Percentiles rank a stretch among this genome's conserved stretches.
These are phyloP conservation scores for Lasioglossum lativentre DNA, from an alignment of 2,888 invertebrate species.

Conservation along the genomic window DNA sequence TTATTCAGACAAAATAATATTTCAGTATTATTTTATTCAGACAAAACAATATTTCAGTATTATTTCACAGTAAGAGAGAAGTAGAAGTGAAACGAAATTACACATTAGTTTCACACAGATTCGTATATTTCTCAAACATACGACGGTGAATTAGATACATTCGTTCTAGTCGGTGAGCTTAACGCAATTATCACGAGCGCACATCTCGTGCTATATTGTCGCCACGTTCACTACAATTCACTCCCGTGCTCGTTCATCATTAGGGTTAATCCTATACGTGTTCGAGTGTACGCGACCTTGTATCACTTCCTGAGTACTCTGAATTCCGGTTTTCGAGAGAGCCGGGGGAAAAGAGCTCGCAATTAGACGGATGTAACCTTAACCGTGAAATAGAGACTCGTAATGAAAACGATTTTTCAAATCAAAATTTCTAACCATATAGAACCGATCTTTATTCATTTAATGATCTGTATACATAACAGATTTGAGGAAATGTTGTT, in stretches of 20 bases:
- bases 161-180: slow-evolving; percentile 29
- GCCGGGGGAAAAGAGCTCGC: slow-evolving; percentile 25
- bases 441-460: too few relatives aligned
- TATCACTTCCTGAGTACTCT: slow-evolving; percentile 51
- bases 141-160: slow-evolving; percentile 28
- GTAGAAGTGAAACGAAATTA: too few relatives aligned
- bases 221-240: slow-evolving; percentile 49
- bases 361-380: slow-evolving; percentile 19
- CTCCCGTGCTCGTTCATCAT: slow-evolving; percentile 49
- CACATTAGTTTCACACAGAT: too few relatives aligned
- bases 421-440: too few relatives aligned
- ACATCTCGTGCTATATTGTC: slow-evolving; percentile 38
- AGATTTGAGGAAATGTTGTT: too few relatives aligned
- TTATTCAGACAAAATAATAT: too few relatives aligned
- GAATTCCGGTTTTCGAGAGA: slow-evolving; percentile 36
- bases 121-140: too few relatives aligned
- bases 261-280: slow-evolving; percentile 58
- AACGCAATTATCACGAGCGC: slow-evolving; percentile 54
- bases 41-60: background rate
- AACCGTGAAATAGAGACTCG: slow-evolving; percentile 3
- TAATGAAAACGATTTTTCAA: background rate
- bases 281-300: slow-evolving; percentile 57
- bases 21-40: too few relatives aligned
- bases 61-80: background rate
- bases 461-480: too few relatives aligned